phyloP scores from a whole-genome alignment of 2,797 vertebrate species.

The Takifugu ocellatus region DNA sequence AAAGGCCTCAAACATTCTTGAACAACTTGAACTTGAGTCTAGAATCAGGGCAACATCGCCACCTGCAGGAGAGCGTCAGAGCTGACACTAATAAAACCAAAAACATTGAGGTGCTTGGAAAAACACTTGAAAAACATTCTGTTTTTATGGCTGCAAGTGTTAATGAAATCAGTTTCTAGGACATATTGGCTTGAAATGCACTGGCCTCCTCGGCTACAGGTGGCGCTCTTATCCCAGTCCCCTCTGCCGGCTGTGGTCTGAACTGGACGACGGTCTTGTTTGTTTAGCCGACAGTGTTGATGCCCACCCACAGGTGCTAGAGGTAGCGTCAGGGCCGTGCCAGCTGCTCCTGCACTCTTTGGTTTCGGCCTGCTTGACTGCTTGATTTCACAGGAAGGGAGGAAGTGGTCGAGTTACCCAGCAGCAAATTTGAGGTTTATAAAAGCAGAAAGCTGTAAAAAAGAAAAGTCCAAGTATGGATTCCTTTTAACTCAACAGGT shows the following conservation, averaged over 20 bases:
- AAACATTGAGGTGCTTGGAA: constrained; percentile 1
- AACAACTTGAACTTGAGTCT: constrained; percentile 4
- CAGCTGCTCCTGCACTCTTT: constrained; percentile 55
- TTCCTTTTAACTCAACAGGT: constrained; percentile 50
- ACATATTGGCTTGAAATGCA: background rate
- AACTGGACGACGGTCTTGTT: constrained; percentile 53
- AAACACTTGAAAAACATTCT: background rate
- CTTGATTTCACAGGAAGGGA: constrained; percentile 69
- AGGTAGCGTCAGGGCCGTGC: constrained; percentile 55
- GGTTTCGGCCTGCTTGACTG: constrained; percentile 62
- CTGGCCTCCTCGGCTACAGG: constrained; percentile 40
- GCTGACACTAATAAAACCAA: constrained; percentile 12
- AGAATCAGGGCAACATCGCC: constrained; percentile 70
- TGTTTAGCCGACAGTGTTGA: constrained; percentile 68
- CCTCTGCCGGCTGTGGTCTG: constrained; percentile 28
- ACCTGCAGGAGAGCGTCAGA: constrained; percentile 68
- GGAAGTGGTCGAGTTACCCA: constrained; percentile 73
- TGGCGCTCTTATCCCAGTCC: constrained; percentile 35
- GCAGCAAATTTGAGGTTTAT: constrained; percentile 74
- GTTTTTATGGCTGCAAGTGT: background rate
- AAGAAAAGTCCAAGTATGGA: constrained; percentile 30
- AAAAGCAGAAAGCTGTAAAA: constrained; percentile 54
- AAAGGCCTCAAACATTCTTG: constrained; percentile 56
- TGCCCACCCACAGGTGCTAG: constrained; percentile 72
- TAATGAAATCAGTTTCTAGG: background rate